Conservation (phyloP, 2,113 vertebrate genomes). For the Protobothrops flavoviridis region DNA sequence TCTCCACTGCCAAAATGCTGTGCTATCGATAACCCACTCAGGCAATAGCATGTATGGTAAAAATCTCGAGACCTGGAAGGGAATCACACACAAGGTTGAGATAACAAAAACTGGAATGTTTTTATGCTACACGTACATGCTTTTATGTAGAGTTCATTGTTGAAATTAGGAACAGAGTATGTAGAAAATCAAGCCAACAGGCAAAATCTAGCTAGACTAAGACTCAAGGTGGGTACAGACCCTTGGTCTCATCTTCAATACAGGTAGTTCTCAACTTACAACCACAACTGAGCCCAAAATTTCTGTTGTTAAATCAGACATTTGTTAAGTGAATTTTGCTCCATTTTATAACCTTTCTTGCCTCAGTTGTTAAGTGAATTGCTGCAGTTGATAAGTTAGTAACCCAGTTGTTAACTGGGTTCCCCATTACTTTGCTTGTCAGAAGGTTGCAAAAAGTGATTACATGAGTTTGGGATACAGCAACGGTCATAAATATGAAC, state of each 20-base stretch:
- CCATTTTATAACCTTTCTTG: background rate
- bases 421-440: background rate
- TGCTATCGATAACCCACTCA: conserved; percentile 92
- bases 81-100: background rate
- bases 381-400: background rate
- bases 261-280: background rate
- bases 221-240: background rate
- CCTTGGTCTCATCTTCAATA: background rate
- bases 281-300: background rate
- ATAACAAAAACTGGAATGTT: background rate
- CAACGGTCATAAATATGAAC: background rate
- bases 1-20: conserved; percentile 92
- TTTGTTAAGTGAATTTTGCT: background rate
- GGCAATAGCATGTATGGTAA: conserved; percentile 98
- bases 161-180: background rate
- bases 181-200: background rate
- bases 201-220: background rate
- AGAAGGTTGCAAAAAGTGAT: background rate
- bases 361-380: background rate
- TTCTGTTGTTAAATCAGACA: background rate
- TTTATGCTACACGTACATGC: background rate
- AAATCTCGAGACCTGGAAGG: conserved; percentile 88
- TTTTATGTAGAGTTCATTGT: background rate
- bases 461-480: background rate
- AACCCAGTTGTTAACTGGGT: background rate